Percentiles rank a stretch among this genome's conserved stretches.
phyloP scores from a whole-genome alignment of 2,888 invertebrate species.

The Pristionchus mayeri region DNA sequence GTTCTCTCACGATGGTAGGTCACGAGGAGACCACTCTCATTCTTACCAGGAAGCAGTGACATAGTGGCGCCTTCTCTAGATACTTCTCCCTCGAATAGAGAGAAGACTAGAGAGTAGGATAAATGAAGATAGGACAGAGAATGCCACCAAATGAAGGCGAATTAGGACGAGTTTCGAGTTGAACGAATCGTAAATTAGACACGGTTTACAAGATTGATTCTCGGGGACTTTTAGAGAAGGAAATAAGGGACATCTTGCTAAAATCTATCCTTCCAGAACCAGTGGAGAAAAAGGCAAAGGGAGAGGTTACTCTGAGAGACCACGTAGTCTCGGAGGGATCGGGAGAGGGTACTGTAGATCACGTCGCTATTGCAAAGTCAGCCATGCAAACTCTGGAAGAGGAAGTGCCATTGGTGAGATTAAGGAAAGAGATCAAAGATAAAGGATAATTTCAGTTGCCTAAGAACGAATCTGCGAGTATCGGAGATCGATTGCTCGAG shows the following conservation, averaged over 20 bases:
- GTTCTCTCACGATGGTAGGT: background rate
- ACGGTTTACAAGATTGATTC: background rate
- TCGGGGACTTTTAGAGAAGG: background rate
- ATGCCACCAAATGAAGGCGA: background rate
- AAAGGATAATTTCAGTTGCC: constrained; percentile 30
- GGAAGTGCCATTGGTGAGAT: constrained; percentile 28
- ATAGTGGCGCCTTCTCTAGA: background rate
- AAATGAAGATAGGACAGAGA: background rate
- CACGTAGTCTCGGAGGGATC: constrained; percentile 32
- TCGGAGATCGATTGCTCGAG: constrained; percentile 37
- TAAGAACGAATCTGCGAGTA: background rate
- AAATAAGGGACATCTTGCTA: no score
- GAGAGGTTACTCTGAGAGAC: background rate
- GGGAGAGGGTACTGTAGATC: background rate
- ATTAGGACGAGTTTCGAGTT: background rate
- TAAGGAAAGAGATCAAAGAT: background rate
- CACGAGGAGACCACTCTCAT: no score
- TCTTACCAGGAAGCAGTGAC: background rate
- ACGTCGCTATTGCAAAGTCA: background rate
- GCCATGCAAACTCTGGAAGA: constrained; percentile 43
- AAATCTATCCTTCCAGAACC: background rate
- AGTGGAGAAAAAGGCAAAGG: background rate
- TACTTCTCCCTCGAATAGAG: background rate
- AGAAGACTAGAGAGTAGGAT: background rate
- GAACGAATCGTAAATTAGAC: background rate